Base-by-base conservation (phyloP, 2,113 vertebrate genomes). In the Uropsilus gracilis region DNA sequence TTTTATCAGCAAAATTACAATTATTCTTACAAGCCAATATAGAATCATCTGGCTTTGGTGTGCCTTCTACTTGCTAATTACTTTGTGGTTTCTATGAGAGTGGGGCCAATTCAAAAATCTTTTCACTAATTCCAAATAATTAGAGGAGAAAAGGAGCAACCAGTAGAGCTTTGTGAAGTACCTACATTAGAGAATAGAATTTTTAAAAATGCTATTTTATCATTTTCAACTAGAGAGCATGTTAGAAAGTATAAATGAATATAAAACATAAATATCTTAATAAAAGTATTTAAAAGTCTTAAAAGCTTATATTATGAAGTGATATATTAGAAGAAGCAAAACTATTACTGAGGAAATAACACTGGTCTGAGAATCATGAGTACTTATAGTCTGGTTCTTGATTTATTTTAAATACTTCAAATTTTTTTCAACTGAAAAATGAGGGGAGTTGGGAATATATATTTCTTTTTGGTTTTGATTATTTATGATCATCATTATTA, bases 1-100 rank as follows among this genome's bases (percentile, higher is more conserved):
- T 96, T 95, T 95, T 94, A 95, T 94, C 90, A 91, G 89, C 91
- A 96, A 97, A 93, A 78, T 94, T 94, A 66, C 71, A 96, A 89
- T 97, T 96, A 95, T 91, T 46, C 75, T 96, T 94, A 96, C 17
- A 96, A 94, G 42, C 78, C 78, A 96, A 61, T 91, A 80, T 89
- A 91, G 64, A 84, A 64, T 94, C 32, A 10, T 64, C 71, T 91
- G 90, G 22, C 64, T 95, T 92, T 82, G 46, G 28, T 93, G 32
- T 94, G 39, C 55, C 77, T 95, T 95, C 57, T 66, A 80, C 28
- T 96, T 95, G 57, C 57, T 96, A 95, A 96, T 92, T 92, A 86
- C 44, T 95, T 57, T 75, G 57, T 92, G 72, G 78, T 92, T 96
- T 95, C 50, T 50, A 22, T 94, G 80, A 81, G 11, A 78, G 9